Conservation (phyloP, 1,140 invertebrate species). For the roundworm (Caenorhabditis elegans) region WBcel235 BX284604.4:10639001-10639500, state of each 20-base stretch:
- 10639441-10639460: no score
- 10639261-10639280: no score
- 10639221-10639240: background rate
- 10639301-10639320: no score
- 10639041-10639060: background rate
- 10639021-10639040: background rate
- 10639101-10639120: background rate
- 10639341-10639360: background rate
- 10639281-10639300: background rate
- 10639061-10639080: background rate
- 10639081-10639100: background rate
- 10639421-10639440: no score
- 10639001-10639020: background rate
- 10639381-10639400: background rate
- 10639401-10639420: no score
- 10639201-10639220: constrained; percentile 2
- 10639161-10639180: background rate
- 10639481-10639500: no score
- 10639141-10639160: background rate
- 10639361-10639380: background rate
- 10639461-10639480: no score
- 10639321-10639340: background rate
- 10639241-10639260: background rate
- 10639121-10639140: background rate
- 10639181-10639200: background rate